These are phyloP conservation scores for Heliothis peltigera DNA, from an alignment of 2,888 invertebrate genomes.

Conservation along the genomic window DNA sequence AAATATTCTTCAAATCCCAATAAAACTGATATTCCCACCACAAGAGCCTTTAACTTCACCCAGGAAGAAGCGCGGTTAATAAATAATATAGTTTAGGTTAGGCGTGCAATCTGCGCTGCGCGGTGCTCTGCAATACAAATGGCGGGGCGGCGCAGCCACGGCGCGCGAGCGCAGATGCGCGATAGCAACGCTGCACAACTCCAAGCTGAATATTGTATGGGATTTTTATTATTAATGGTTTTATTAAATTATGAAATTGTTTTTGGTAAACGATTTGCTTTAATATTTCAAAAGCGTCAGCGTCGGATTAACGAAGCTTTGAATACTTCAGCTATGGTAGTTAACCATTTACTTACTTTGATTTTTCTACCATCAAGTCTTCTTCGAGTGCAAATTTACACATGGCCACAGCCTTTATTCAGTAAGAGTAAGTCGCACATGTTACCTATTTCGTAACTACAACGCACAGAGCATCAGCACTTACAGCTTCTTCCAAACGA, in stretches of 20 bases:
- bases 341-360: too few relatives aligned
- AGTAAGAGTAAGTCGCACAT: too few relatives aligned
- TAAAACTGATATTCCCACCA: slow-evolving; percentile 14
- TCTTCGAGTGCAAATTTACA: too few relatives aligned
- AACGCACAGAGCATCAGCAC: neutral
- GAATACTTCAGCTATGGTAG: too few relatives aligned
- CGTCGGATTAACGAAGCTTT: neutral
- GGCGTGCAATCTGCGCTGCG: slow-evolving; percentile 53
- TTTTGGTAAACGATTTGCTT: slow-evolving; percentile 14
- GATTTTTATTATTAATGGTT: slow-evolving; percentile 51
- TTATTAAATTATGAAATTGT: slow-evolving; percentile 47
- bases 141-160: slow-evolving; percentile 65
- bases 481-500: neutral
- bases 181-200: slow-evolving; percentile 60
- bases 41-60: slow-evolving; percentile 23
- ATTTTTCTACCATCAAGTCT: too few relatives aligned
- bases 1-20: slow-evolving; percentile 12
- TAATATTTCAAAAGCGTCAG: neutral
- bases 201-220: slow-evolving; percentile 29
- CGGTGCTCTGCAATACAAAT: slow-evolving; percentile 68
- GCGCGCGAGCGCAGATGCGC: slow-evolving; percentile 61
- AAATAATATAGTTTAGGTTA: slow-evolving; percentile 61
- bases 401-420: too few relatives aligned
- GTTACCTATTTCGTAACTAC: neutral
- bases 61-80: slow-evolving; percentile 56